Base-by-base conservation (phyloP, 2,888 invertebrate genomes). In the Leucoma salicis region DNA sequence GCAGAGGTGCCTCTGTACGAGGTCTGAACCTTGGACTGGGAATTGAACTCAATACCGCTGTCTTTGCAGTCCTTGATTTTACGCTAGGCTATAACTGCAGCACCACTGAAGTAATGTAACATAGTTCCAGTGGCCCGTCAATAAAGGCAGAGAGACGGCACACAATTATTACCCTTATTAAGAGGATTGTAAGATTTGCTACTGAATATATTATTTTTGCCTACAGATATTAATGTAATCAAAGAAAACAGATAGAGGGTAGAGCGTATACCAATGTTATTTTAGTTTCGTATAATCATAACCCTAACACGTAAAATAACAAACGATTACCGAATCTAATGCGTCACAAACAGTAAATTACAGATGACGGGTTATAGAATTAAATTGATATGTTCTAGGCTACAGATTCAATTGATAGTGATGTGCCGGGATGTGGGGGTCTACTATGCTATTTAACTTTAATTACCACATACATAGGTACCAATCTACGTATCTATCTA, bases 361-460 rank as follows among this genome's bases (percentile, higher is more conserved):
- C 55, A 57, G 80, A 73, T 82, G 85, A 83, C 85, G 85, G 78
- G 71, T 70, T 62, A 63, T 76, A 70, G 72, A 74, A 79, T 78
- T 76, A 77, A 77, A 81, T 78, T 80, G 83, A 82, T 78, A 76
- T 66, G 74, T 72, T 73, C 78, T 82, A 83, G 82, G 79, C 77
- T 76, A 74, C 73, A 69, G 72, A 68, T 67, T 72, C 80, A 88
- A 88, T 88, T 88, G 85, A 69, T 60, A 60, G 68, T 76, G 75
- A 78, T 71, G 63, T 63, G 78, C 70, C 86, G 78, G 86, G 88
- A 88, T 82, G 88, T 86, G 71, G 88, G 88, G 88, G 88, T 79
- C 88, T 87, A 77, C 70, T 56, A 62, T 51, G 62, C 73, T 72
- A 76, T 78, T 85, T 77, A 45, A 44, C 24, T 13, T 16, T 24